Evolutionary conservation across 2,113 vertebrate genomes (phyloP).

Genomic region (Puffinus mauretanicus): DNA sequence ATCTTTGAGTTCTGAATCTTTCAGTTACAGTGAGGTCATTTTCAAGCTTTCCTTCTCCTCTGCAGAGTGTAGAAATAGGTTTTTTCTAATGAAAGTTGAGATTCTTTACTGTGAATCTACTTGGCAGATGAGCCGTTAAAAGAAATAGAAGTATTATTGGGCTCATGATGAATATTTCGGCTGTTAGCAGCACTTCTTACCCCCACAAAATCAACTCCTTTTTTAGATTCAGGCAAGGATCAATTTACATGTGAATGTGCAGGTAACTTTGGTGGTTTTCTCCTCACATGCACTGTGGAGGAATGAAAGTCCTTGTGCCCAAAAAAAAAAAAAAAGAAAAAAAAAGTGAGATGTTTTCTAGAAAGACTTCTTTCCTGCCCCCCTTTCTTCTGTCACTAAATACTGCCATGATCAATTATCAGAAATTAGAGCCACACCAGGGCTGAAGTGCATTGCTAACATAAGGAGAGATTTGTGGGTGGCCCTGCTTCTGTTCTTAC

Average conservation of each 20-base stretch:
- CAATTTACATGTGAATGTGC: not conserved
- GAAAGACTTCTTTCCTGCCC: not conserved
- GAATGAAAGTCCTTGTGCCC: not conserved
- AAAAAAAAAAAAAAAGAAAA: not conserved
- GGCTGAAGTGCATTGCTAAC: not conserved
- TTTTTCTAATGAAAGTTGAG: not conserved
- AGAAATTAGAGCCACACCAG: not conserved
- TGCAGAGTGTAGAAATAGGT: not conserved
- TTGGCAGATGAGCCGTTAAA: not conserved
- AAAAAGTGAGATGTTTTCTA: not conserved
- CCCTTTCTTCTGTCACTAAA: not conserved
- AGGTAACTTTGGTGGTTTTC: not conserved
- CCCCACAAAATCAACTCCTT: not conserved
- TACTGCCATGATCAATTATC: not conserved
- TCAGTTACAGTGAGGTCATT: not conserved
- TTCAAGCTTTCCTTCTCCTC: not conserved
- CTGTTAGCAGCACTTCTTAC: not conserved
- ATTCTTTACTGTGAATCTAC: not conserved
- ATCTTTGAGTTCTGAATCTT: not conserved
- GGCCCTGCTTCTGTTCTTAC: not conserved
- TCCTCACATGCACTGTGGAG: not conserved
- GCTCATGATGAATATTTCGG: not conserved
- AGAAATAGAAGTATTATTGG: not conserved
- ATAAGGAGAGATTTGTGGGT: not conserved
- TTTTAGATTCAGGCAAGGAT: not conserved